These are phyloP conservation scores for Trissoscelio sp. DNA, from an alignment of 2,888 invertebrate genomes.

Conservation along the genomic window DNA sequence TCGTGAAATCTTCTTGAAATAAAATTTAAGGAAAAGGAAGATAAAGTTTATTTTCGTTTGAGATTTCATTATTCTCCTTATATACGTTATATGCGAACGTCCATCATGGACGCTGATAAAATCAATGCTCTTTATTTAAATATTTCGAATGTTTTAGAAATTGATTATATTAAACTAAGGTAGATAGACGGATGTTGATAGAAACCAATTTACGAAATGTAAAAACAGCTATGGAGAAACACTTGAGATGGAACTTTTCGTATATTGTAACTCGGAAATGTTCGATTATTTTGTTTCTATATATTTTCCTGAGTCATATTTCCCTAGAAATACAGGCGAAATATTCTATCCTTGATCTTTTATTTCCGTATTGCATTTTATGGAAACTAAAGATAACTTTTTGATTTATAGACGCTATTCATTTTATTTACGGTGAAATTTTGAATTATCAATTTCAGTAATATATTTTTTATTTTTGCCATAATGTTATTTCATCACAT, in stretches of 20 bases:
- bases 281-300: slow-evolving; percentile 35
- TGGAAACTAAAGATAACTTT: slow-evolving; percentile 44
- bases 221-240: slow-evolving; percentile 1
- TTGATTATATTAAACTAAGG: slow-evolving; percentile 18
- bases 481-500: not conserved
- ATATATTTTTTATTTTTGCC: slow-evolving; percentile 15
- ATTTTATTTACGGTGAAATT: not conserved
- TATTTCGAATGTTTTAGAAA: slow-evolving; percentile 14
- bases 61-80: not conserved
- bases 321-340: slow-evolving; percentile 31
- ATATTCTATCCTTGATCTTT: slow-evolving; percentile 46
- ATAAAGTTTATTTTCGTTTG: slow-evolving; percentile 1
- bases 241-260: slow-evolving; percentile 17
- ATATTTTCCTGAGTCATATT: slow-evolving; percentile 40
- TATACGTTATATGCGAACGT: not conserved
- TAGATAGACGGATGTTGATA: slow-evolving; percentile 7
- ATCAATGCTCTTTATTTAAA: slow-evolving; percentile 12
- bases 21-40: not conserved
- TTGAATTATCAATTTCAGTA: slow-evolving; percentile 27
- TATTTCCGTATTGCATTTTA: slow-evolving; percentile 47
- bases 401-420: slow-evolving; percentile 42
- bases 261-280: slow-evolving; percentile 1
- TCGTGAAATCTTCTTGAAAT: not conserved
- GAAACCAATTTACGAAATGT: slow-evolving; percentile 17
- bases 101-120: slow-evolving; percentile 1